Base-by-base conservation (phyloP, 64 coral and sea anemone genomes). In the Acropora tenuis region DNA sequence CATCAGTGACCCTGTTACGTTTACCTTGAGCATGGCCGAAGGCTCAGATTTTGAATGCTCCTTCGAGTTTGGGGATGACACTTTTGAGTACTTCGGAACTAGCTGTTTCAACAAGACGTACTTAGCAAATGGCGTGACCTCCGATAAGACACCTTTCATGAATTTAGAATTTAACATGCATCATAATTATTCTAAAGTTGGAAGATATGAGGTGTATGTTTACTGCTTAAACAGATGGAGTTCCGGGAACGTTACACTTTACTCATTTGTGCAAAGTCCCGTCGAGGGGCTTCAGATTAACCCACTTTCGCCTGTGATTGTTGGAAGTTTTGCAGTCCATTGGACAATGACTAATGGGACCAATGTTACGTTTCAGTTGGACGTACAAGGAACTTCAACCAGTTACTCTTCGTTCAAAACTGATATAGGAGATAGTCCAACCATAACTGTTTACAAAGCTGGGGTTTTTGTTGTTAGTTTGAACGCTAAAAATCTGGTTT, bases 31-130 rank as follows among this genome's bases (percentile, higher is more conserved):
- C 57, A 68, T 94, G 45, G 78, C 76, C 0, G 75, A 94, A 79
- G 92, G 88, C 7, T 97, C 95, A 15, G 95, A 97, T 74, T 91
- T 97, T 41, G 61, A 77, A 8, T 97, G 95, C 65, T 18, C 45
- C 18, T 84, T 84, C 49, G 2, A 71, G 11, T 94, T 49, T 57
- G 92, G 92, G 41, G 82, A 96, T 77, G 77, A 66, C 66, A 77
- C 5, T 12, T 17, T 19, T 50, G 45, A 16, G 12, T 41, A 58
- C 58, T 88, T 66, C 5, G 48, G 55, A 48, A 85, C 41, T 43
- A 47, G 15, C 0, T 97, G 88, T 16, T 90, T 79, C 50, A 88
- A 83, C 11, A 48, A 83, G 47, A 52, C 81, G 3, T 97, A 94
- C 73, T 97, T 88, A n/a, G 77, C 73, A 47, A 83, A 97, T 69